phyloP scores from a whole-genome alignment of 2,888 invertebrate genomes.

The Patella depressa region DNA sequence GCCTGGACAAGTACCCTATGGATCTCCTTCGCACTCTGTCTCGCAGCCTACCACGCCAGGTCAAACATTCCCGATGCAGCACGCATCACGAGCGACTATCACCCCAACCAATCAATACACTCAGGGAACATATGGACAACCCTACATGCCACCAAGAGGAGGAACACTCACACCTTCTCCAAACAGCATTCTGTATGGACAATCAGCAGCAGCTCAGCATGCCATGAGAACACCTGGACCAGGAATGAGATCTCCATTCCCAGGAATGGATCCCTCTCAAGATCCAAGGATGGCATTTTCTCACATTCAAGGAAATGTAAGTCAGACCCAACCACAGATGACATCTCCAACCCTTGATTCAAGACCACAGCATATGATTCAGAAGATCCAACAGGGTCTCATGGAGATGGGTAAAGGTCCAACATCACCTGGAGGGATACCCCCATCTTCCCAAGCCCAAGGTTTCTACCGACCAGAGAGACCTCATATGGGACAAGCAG shows the following conservation, averaged over 20 bases:
- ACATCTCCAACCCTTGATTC: conserved; percentile 9
- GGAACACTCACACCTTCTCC: conserved; percentile 44
- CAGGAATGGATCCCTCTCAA: conserved; percentile 20
- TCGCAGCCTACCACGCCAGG: conserved; percentile 36
- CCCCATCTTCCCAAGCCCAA: conserved; percentile 19
- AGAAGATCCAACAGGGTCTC: conserved; percentile 15
- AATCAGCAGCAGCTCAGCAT: conserved; percentile 43
- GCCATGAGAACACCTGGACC: conserved; percentile 38
- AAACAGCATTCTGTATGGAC: conserved; percentile 48
- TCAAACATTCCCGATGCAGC: conserved; percentile 43
- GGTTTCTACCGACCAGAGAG: neutral
- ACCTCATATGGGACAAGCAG: conserved; percentile 23
- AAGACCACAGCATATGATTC: conserved; percentile 10
- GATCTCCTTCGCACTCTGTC: conserved; percentile 12
- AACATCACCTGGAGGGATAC: conserved; percentile 5
- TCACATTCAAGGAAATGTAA: conserved; percentile 25
- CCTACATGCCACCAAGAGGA: conserved; percentile 40
- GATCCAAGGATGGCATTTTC: neutral
- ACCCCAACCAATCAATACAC: conserved; percentile 54
- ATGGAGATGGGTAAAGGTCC: conserved; percentile 20
- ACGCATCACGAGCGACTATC: conserved; percentile 53
- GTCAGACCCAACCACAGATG: conserved; percentile 8
- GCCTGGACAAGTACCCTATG: conserved; percentile 7
- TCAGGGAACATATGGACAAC: conserved; percentile 49
- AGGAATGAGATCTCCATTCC: conserved; percentile 41